phyloP scores from a whole-genome alignment of 2,888 invertebrate species.

The Limnephilus marmoratus region DNA sequence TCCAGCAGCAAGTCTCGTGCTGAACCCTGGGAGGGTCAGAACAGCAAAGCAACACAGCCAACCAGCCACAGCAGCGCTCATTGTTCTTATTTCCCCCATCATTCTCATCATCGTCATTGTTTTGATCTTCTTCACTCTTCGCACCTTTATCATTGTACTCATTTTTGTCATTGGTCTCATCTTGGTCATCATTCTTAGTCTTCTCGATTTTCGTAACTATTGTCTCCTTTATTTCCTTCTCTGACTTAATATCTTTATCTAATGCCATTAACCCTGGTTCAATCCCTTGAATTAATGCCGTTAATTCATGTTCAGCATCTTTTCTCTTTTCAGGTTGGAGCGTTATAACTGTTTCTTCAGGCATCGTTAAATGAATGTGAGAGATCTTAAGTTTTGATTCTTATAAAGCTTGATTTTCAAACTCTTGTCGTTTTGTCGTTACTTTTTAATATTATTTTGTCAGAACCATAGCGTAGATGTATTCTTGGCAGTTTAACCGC shows the following conservation, averaged over 20 bases:
- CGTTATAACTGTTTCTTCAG: background rate
- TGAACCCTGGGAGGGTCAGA: background rate
- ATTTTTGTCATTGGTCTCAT: background rate
- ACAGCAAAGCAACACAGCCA: background rate
- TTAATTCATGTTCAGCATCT: too few species aligned
- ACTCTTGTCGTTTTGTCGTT: too few species aligned
- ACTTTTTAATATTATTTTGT: background rate
- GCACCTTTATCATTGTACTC: background rate
- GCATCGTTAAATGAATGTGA: background rate
- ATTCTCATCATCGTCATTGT: background rate
- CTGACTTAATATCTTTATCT: background rate
- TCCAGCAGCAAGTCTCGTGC: constrained; percentile 2
- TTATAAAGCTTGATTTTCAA: too few species aligned
- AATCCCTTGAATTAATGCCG: too few species aligned
- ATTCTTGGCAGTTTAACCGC: background rate
- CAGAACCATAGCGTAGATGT: background rate
- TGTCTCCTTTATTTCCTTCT: background rate
- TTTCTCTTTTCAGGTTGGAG: background rate
- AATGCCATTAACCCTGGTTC: background rate
- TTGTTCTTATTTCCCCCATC: background rate
- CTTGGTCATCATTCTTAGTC: background rate
- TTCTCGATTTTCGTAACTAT: background rate
- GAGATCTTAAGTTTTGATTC: background rate
- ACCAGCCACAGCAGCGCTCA: background rate
- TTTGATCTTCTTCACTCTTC: background rate